Base-by-base conservation (phyloP, 2,113 vertebrate species). In the Hyperopisus bebe region DNA sequence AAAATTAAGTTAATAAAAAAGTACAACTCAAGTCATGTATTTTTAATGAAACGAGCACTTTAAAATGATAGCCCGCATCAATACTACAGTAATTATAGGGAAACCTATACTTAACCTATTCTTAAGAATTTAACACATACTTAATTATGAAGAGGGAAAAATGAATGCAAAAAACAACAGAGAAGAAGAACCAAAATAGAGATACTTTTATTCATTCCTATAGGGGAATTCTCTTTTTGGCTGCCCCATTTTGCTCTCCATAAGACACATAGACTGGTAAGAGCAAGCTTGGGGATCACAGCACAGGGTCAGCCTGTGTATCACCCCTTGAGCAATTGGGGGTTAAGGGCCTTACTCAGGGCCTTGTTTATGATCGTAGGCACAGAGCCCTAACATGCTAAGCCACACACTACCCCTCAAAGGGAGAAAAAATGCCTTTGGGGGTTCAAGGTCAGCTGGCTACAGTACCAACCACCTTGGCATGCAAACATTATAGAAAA, bases 1-100 rank as follows among this genome's bases (percentile, higher is more conserved):
- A 62, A 93, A 94, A 91, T 95, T 89, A 90, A 93, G 93, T 93
- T 90, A 80, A 92, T 91, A 90, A 88, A 85, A 89, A 89, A 91
- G 27, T 62, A 58, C 86, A 70, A 77, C 58, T 86, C 86, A 86
- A 46, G 51, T 74, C 31, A 53, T 39, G 88, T 55, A 19, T 87
- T 86, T 87, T 17, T 51, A 80, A 80, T 80, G 74, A 80, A 39
- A 80, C 74, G 2, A 80, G 35, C 74, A 42, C 35, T 39, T 39
- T 19, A 35, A 80, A 80, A 80, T 17, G 74, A 42, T 17, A 77
- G 35, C 6, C 27, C 10, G 3, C 62, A 70, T 70, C 9, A 31
- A 27, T 70, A 70, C n/a, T 31, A 13, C n/a, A 66, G 62, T 70
- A 27, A 70, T 7, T 80, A 80, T 19, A 80, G 5, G 35, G 35